Evolutionary conservation across 2,888 invertebrate species (phyloP), one percentile per base, ranked within the genome.

Genomic region (Limenitis arthemis): DNA sequence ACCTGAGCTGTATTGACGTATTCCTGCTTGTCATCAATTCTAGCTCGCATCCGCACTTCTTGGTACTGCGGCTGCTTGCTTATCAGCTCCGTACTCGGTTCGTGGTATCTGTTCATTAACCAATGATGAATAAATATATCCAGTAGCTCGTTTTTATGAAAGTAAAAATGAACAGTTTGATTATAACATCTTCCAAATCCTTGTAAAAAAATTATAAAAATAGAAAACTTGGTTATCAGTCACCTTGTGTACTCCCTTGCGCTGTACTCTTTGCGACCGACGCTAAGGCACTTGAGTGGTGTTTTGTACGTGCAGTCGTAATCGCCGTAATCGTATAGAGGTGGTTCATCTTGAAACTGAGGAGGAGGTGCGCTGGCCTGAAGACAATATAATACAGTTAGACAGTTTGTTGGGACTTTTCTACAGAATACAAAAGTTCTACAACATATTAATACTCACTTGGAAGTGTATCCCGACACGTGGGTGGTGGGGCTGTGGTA

Each of bases 291-390:
- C 53, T 83, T 80, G 53, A 73, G 67, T 1, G 79, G 79, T 4
- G 75, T 61, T 51, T 79, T 79, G 68, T 82, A 79, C 0, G 74
- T 61, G 61, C 80, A 79, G 49, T 82, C 85, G 64, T 79, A 83
- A 63, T 84, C 82, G 0, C 75, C 75, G 61, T 79, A 82, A 65
- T 83, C 80, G 65, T 81, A 79, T 47, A 71, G 52, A 0, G 79
- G 76, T 0, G 82, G 77, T 58, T 82, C 83, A 61, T 87, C 86
- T 54, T 86, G 86, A 68, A 86, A 86, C 72, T 86, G 87, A 0
- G 86, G 85, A 0, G 87, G 87, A 0, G 87, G 87, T 0, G 86
- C 86, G 62, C 86, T 86, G 4, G 86, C 86, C 85, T 85, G 69
- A 4, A 46, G 9, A 33, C 7, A 30, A 12, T 11, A 33, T 9